Base-by-base conservation (phyloP, 2,888 invertebrate genomes). In the Cylindroiulus punctatus region DNA sequence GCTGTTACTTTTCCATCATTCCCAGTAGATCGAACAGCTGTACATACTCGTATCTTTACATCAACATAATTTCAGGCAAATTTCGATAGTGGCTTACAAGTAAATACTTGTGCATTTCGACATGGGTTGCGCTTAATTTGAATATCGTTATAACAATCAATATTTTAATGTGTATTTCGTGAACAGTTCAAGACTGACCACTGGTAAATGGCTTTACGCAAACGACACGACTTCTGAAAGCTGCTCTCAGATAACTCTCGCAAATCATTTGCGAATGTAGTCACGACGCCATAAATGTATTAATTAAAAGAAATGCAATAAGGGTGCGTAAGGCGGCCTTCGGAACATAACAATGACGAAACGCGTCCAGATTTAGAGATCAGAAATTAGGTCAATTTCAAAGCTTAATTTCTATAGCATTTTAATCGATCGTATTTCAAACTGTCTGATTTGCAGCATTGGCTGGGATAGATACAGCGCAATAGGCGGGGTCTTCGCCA, bases 301-400 rank as follows among this genome's bases (percentile, higher is more conserved):
- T 26, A 65, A 65, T 65, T 65, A 65, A 65, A 65, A 65, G 65
- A 65, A 26, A 65, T 26, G 65, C 22, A 65, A 65, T 26, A 65
- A 65, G 65, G 65, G 65, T 65, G 65, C 65, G 65, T 65, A 65
- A 65, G 22, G 22, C 65, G 65, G 65, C 65, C 65, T 65, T 65
- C 65, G 65, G 19, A 65, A 26, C 65, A 65, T 65, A 65, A 65
- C 26, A 26, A 26, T 65, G 65, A 65, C 65, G 65, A 65, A 65
- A 65, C 26, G 10, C 19, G 22, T 65, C 65, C 22, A 65, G 65
- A 65, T 22, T 26, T 65, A 10, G 65, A 1, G 65, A 65, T 26
- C 26, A 22, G 65, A 65, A 65, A 65, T 65, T 65, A 65, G 65
- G 65, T 65, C 65, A 65, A 65, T 19, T 26, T 22, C 8, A 12